Conservation (phyloP, 1,140 invertebrate genomes). For the Drosophila orena region DNA sequence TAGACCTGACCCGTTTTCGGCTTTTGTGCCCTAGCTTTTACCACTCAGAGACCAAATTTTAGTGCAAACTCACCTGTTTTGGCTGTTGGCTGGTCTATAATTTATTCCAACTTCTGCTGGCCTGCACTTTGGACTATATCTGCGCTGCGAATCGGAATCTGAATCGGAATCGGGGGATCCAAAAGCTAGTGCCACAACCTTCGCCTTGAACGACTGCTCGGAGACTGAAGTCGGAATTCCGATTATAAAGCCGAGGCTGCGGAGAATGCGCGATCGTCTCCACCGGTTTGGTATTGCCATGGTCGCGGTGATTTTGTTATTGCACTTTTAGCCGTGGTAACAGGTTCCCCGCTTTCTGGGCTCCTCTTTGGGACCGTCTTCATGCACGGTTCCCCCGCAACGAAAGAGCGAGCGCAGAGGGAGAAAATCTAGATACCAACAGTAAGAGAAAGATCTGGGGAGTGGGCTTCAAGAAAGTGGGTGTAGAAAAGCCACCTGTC, state of each 20-base stretch:
- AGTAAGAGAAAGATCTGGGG: constrained; percentile 19
- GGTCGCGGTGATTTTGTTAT: constrained; percentile 27
- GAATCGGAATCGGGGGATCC: constrained; percentile 16
- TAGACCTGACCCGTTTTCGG: constrained; percentile 67
- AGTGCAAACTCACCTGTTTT: constrained; percentile 62
- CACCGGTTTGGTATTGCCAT: constrained; percentile 56
- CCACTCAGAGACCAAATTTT: constrained; percentile 20
- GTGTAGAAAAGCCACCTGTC: constrained; percentile 18
- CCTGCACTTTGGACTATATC: constrained; percentile 68
- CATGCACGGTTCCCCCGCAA: constrained; percentile 3
- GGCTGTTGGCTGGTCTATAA: constrained; percentile 42
- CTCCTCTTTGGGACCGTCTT: constrained; percentile 35
- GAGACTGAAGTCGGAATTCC: constrained; percentile 60
- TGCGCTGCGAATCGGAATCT: constrained; percentile 22
- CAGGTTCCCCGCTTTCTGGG: constrained; percentile 50
- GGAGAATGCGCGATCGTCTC: constrained; percentile 50
- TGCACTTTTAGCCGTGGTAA: constrained; percentile 46
- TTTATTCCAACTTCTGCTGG: constrained; percentile 39
- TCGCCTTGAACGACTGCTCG: constrained; percentile 79
- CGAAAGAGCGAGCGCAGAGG: constrained; percentile 6
- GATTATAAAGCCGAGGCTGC: constrained; percentile 45
- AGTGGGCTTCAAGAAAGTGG: background rate
- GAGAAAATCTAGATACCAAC: constrained; percentile 14
- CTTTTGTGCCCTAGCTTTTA: background rate
- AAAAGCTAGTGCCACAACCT: constrained; percentile 65